These are phyloP conservation scores for Aphelenchoides avenae DNA, from an alignment of 1,140 invertebrate species.

Conservation along the genomic window DNA sequence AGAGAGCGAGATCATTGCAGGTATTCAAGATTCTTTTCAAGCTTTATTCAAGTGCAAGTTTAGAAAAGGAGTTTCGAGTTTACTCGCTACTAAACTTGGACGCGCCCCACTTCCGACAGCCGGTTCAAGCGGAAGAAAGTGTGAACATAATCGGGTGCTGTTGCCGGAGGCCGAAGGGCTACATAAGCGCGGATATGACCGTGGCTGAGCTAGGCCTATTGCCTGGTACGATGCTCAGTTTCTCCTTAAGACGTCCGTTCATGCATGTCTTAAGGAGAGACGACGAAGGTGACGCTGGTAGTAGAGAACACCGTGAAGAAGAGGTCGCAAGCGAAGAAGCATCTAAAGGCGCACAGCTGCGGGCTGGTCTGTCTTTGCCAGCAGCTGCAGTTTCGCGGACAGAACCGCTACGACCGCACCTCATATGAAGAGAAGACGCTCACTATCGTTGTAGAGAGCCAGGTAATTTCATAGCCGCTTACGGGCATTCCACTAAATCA, in stretches of 20 bases:
- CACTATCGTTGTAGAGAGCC: slow-evolving; percentile 40
- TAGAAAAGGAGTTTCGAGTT: slow-evolving; percentile 36
- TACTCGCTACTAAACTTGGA: slow-evolving; percentile 46
- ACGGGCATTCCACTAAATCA: slow-evolving; percentile 1
- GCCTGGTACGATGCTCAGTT: slow-evolving; percentile 24
- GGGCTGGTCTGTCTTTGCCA: slow-evolving; percentile 39
- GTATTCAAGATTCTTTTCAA: slow-evolving; percentile 26
- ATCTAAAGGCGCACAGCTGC: slow-evolving; percentile 32
- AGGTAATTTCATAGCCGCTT: slow-evolving; percentile 19
- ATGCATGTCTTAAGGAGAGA: slow-evolving; percentile 23
- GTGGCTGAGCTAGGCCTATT: slow-evolving; percentile 36
- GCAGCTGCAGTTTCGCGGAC: slow-evolving; percentile 39
- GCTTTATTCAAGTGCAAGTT: slow-evolving; percentile 18
- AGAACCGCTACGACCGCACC: slow-evolving; percentile 6
- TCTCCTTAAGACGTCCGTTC: neutral
- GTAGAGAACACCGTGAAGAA: slow-evolving; percentile 43
- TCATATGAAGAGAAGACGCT: slow-evolving; percentile 30
- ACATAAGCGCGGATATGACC: slow-evolving; percentile 28
- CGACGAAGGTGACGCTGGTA: slow-evolving; percentile 17
- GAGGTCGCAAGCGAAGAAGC: slow-evolving; percentile 24
- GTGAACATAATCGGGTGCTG: slow-evolving; percentile 21
- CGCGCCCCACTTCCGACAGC: slow-evolving; percentile 38
- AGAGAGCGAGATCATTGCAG: slow-evolving; percentile 49
- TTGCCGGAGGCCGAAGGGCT: slow-evolving; percentile 30
- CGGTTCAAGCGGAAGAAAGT: slow-evolving; percentile 25